Evolutionary conservation across 2,888 invertebrate genomes (phyloP).

Genomic region (Latheticus oryzae): DNA sequence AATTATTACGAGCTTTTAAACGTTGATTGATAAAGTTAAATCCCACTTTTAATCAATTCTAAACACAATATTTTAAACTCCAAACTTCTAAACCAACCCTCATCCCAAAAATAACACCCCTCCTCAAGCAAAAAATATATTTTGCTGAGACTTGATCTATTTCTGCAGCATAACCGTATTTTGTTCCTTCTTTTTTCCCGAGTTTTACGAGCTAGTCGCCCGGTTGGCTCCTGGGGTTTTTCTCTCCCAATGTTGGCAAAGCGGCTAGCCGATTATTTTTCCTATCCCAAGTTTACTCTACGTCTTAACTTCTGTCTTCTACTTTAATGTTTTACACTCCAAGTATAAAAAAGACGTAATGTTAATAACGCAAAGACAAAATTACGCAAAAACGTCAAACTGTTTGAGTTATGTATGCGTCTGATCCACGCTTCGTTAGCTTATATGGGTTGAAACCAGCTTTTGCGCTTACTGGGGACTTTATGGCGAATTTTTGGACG

Average conservation of each 20-base stretch:
- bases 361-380: conserved; percentile 20
- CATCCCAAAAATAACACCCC: conserved; percentile 47
- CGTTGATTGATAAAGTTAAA: not conserved
- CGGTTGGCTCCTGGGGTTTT: conserved; percentile 57
- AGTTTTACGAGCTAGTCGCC: conserved; percentile 59
- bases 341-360: not conserved
- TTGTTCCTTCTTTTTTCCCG: conserved; percentile 52
- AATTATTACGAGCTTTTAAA: conserved; percentile 31
- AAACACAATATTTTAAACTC: too few relatives aligned
- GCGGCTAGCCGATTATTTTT: conserved; percentile 46
- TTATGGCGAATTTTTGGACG: conserved; percentile 42
- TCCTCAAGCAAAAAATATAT: conserved; percentile 52
- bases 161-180: conserved; percentile 56
- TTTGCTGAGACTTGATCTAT: conserved; percentile 58
- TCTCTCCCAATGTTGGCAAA: conserved; percentile 49
- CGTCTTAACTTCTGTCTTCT: conserved; percentile 18
- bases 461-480: conserved; percentile 51
- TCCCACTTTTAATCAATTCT: too few relatives aligned
- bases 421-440: conserved; percentile 49
- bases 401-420: conserved; percentile 54
- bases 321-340: conserved; percentile 1
- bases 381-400: conserved; percentile 22
- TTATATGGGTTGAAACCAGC: conserved; percentile 51
- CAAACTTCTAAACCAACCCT: too few relatives aligned
- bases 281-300: conserved; percentile 29